phyloP scores from a whole-genome alignment of 2,113 vertebrate species.

The Lophochroa leadbeateri region DNA sequence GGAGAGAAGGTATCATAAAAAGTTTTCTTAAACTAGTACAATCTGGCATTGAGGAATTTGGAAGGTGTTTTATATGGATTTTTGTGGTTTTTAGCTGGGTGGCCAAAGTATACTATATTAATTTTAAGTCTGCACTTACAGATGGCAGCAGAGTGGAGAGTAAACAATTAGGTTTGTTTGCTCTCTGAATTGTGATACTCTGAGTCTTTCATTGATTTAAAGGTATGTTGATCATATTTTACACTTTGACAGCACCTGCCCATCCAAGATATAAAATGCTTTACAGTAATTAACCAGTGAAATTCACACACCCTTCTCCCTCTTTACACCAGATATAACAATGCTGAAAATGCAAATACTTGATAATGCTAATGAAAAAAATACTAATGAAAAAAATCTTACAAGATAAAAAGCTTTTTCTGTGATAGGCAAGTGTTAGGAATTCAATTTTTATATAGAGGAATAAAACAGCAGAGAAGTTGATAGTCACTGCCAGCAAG shows the following conservation, averaged over 20 bases:
- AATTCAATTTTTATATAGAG: not conserved
- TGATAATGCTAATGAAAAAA: not conserved
- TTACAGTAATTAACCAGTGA: not conserved
- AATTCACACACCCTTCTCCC: not conserved
- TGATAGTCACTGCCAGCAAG: not conserved
- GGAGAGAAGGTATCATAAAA: not conserved
- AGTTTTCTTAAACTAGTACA: constrained; percentile 8
- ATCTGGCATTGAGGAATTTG: constrained; percentile 24
- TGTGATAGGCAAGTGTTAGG: not conserved
- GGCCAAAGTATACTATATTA: constrained; percentile 26
- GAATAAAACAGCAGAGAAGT: not conserved
- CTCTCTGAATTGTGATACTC: constrained; percentile 3
- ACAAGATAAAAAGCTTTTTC: not conserved
- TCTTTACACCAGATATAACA: not conserved
- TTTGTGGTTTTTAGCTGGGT: constrained; percentile 57
- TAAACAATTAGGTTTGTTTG: constrained; percentile 39
- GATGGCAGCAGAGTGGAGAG: constrained; percentile 2
- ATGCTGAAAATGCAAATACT: not conserved
- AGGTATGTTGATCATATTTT: not conserved
- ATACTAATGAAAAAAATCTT: not conserved
- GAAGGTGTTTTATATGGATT: constrained; percentile 57
- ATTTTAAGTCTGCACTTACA: constrained; percentile 32
- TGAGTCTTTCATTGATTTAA: not conserved
- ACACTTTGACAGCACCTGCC: not conserved
- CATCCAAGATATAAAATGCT: not conserved